Evolutionary conservation across 2,113 vertebrate genomes (phyloP).

Genomic region (Nothoprocta perdicaria): DNA sequence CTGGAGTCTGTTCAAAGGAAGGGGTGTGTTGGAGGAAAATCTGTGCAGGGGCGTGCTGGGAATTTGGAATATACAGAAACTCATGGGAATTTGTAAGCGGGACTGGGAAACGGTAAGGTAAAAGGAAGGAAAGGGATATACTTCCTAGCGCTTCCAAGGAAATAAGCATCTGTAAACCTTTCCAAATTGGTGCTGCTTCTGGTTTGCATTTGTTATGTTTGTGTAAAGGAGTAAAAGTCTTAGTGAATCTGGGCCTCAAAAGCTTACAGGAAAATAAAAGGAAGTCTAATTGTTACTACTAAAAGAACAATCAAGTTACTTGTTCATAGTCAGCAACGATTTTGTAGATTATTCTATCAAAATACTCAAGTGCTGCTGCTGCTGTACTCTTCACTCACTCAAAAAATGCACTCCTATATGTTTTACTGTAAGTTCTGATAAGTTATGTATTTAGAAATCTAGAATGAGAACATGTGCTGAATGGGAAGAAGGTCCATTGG

Average conservation of each 20-base stretch:
- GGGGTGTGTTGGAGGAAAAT: background rate
- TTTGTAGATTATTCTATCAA: background rate
- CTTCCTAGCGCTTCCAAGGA: background rate
- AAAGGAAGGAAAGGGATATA: background rate
- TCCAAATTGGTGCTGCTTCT: background rate
- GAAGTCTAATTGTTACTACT: background rate
- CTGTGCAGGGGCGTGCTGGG: background rate
- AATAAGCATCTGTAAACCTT: background rate
- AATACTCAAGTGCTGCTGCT: background rate
- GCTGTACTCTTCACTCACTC: background rate
- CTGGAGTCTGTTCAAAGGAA: background rate
- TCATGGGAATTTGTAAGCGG: conserved; percentile 36
- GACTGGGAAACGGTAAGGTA: background rate
- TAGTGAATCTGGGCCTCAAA: background rate
- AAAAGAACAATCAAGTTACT: background rate
- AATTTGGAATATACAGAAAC: background rate
- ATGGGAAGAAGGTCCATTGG: background rate
- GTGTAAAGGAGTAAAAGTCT: background rate
- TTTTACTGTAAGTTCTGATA: background rate
- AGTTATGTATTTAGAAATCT: background rate
- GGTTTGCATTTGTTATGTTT: background rate
- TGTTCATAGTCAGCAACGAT: background rate
- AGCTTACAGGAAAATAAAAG: background rate
- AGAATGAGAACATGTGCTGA: background rate
- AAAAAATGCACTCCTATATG: background rate